Base-by-base conservation (phyloP, 1,140 invertebrate species). In the Philaenus spumarius region DNA sequence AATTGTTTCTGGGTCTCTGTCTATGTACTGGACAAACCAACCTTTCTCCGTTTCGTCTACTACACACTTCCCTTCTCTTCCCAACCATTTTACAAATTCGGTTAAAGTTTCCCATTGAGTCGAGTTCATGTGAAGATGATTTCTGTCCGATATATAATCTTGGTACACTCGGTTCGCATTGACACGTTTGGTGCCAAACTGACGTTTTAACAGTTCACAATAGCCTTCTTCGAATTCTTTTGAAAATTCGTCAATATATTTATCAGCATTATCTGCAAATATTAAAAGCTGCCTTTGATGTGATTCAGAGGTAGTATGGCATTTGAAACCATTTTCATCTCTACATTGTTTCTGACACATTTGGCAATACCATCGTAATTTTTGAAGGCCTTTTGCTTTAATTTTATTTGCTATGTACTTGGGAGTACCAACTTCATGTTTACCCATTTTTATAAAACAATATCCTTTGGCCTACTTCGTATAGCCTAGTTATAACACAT, bases 261-360 rank as follows among this genome's bases (percentile, higher is more conserved):
- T 86, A 24, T 84, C 81, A 2, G 94, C 84, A 73, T 97, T 94
- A 62, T 99, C 96, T 42, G 95, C 95, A 77, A 99, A 97, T 1
- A 99, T 73, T 2, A 99, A 72, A 0, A 99, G 71, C 72, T 99
- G 97, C 26, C 97, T 75, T 71, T 99, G 97, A 79, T 99, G 97
- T 0, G 93, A 92, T 72, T 98, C 97, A 0, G 94, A 97, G 78
- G 85, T 93, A 0, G 91, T 94, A 68, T 99, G 97, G 78, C 97
- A 99, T 74, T 99, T 99, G 71, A 99, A 99, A 1, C 97, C 97
- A 77, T 99, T 99, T 72, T 97, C 95, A 73, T 99, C 97, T 34
- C 97, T 79, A 70, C 97, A 99, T 68, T 99, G 97, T 77, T 99
- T 99, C 68, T 97, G 86, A 80, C 97, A 99, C 95, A 99, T 98